phyloP scores from a whole-genome alignment of 2,888 invertebrate species.

The Coleophora deauratella region DNA sequence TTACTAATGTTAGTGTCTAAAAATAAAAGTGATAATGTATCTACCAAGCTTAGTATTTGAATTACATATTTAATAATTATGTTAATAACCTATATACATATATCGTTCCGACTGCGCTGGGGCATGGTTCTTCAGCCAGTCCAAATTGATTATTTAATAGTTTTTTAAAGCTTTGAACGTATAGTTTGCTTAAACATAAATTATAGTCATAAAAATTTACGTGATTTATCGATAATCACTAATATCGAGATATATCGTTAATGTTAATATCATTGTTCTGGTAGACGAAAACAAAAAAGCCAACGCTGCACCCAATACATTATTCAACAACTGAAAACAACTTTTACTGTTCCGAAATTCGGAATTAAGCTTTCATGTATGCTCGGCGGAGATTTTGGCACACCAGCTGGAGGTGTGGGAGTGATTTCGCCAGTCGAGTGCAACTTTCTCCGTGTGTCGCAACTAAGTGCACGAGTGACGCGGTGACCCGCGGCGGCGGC shows the following conservation, averaged over 20 bases:
- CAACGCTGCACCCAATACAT: constrained; percentile 9
- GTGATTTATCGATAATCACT: too few relatives aligned
- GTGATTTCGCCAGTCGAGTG: constrained; percentile 64
- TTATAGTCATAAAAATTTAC: too few relatives aligned
- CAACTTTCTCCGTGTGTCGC: constrained; percentile 64
- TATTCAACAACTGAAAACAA: constrained; percentile 38
- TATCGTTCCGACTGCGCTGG: too few relatives aligned
- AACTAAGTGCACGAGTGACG: constrained; percentile 23
- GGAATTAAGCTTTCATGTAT: constrained; percentile 38
- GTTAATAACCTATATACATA: too few relatives aligned
- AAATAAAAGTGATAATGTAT: too few relatives aligned
- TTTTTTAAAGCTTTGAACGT: too few relatives aligned
- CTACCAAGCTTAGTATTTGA: too few relatives aligned
- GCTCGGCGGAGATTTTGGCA: constrained; percentile 57
- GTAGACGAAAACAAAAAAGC: neutral
- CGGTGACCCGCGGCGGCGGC: constrained; percentile 7
- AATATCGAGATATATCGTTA: neutral
- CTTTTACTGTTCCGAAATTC: constrained; percentile 43
- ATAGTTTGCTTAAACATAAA: too few relatives aligned
- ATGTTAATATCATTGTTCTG: neutral
- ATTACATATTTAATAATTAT: too few relatives aligned
- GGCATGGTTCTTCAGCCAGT: too few relatives aligned
- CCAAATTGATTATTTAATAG: too few relatives aligned
- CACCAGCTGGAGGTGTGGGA: constrained; percentile 48
- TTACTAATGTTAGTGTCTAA: too few relatives aligned